Evolutionary conservation across 2,888 invertebrate genomes (phyloP).

Genomic region (Drosophila lutescens): DNA sequence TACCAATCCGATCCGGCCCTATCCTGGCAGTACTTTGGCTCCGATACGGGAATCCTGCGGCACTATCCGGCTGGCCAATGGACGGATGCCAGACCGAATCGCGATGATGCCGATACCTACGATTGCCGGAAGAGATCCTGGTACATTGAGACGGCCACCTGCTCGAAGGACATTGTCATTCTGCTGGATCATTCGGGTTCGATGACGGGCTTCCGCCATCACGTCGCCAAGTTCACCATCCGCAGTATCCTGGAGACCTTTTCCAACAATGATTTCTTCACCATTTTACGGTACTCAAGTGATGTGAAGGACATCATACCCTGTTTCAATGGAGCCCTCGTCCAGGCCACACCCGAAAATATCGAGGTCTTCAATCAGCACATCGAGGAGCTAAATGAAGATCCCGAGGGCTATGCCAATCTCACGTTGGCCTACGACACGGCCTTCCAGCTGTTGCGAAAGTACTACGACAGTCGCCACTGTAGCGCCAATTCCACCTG

Average conservation of each 20-base stretch:
- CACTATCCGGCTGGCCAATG: conserved; percentile 94
- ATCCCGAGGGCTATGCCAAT: conserved; percentile 92
- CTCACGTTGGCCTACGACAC: conserved; percentile 91
- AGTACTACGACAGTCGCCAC: conserved; percentile 85
- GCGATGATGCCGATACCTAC: conserved; percentile 89
- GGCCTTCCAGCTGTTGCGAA: conserved; percentile 92
- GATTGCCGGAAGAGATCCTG: conserved; percentile 96
- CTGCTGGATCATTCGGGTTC: conserved; percentile 98
- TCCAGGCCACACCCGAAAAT: conserved; percentile 95
- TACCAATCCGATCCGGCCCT: conserved; percentile 94
- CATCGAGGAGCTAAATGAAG: conserved; percentile 86
- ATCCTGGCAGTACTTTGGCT: conserved; percentile 99
- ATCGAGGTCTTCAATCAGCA: conserved; percentile 89
- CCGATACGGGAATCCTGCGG: conserved; percentile 95
- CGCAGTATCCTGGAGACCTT: conserved; percentile 95
- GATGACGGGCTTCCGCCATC: conserved; percentile 93
- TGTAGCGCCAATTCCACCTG: conserved; percentile 88
- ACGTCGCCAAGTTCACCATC: conserved; percentile 93
- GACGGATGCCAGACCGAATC: conserved; percentile 83
- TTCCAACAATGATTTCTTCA: conserved; percentile 98
- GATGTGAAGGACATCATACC: conserved; percentile 90
- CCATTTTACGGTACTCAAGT: conserved; percentile 93
- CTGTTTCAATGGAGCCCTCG: conserved; percentile 93
- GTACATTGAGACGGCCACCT: conserved; percentile 99
- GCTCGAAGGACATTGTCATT: conserved; percentile 98